Conservation (phyloP, 2,888 invertebrate genomes). For the Ochropacha duplaris region DNA sequence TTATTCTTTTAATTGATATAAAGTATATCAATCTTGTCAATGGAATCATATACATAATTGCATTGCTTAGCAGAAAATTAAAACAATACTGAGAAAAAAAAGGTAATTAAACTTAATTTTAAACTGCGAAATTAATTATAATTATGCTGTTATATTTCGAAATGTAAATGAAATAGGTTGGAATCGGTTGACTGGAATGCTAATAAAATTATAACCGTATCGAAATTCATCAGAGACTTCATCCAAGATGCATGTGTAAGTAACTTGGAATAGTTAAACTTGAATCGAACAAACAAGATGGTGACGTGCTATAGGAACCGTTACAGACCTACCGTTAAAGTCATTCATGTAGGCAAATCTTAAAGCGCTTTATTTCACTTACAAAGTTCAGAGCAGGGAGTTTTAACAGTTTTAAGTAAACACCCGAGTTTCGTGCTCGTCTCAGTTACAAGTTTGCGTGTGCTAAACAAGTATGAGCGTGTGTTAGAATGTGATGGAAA, state of each 20-base stretch:
- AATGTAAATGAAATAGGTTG: too few species aligned
- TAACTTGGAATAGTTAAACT: background rate
- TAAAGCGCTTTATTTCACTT: conserved; percentile 41
- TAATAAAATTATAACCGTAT: too few species aligned
- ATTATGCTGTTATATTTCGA: too few species aligned
- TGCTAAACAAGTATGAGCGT: conserved; percentile 35
- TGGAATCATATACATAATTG: too few species aligned
- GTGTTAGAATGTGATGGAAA: conserved; percentile 36
- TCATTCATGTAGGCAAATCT: conserved; percentile 18
- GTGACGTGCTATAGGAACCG: background rate
- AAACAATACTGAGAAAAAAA: too few species aligned
- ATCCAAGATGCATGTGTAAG: background rate
- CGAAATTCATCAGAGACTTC: background rate
- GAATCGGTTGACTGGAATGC: too few species aligned
- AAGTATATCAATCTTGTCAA: too few species aligned
- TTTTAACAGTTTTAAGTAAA: conserved; percentile 51
- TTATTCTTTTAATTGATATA: background rate
- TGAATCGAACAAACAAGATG: too few species aligned
- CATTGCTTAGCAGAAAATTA: too few species aligned
- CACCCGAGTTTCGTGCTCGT: conserved; percentile 32
- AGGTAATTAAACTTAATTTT: too few species aligned
- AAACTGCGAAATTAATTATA: too few species aligned
- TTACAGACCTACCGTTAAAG: too few species aligned
- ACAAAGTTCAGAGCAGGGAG: conserved; percentile 32
- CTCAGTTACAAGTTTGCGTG: conserved; percentile 47